A percentile compares a stretch with the other conserved stretches of the same genome.
Evolutionary conservation across 2,113 vertebrate species (phyloP).

Genomic region (Sorex fumeus): DNA sequence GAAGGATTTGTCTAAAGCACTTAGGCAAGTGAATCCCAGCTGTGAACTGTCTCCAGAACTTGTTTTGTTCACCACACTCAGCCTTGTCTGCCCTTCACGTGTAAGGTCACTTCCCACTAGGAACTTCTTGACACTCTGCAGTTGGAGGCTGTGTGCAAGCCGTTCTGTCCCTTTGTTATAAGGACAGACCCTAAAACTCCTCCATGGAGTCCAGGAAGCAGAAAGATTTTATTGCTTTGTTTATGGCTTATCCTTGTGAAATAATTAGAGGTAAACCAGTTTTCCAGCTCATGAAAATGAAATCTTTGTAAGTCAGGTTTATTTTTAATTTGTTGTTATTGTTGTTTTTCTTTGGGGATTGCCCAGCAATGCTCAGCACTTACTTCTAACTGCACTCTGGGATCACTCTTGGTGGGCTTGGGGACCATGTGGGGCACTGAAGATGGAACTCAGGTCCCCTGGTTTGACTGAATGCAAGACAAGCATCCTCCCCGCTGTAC

Average conservation of each 20-base stretch:
- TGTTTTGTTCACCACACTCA: neutral
- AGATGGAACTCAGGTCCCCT: no score
- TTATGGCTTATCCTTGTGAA: constrained; percentile 13
- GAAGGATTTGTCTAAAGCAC: constrained; percentile 8
- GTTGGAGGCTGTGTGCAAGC: neutral
- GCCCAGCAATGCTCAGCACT: no score
- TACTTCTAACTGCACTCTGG: no score
- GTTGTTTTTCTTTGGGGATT: no score
- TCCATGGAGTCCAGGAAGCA: neutral
- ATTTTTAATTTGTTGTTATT: no score
- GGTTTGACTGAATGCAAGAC: no score
- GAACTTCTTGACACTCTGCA: neutral
- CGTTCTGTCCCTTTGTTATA: neutral
- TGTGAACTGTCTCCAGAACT: neutral
- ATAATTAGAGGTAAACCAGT: neutral
- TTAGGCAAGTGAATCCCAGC: neutral
- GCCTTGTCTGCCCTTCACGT: neutral
- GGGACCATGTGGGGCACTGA: no score
- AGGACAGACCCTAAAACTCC: neutral
- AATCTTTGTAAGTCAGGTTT: no score
- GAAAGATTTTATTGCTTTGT: neutral
- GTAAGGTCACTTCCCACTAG: neutral
- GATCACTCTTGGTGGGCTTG: no score
- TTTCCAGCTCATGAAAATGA: neutral
- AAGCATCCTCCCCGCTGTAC: no score